Percentiles rank a stretch among this genome's conserved stretches.
Conservation (phyloP, 2,113 vertebrate species). For the Tiliqua scincoides region DNA sequence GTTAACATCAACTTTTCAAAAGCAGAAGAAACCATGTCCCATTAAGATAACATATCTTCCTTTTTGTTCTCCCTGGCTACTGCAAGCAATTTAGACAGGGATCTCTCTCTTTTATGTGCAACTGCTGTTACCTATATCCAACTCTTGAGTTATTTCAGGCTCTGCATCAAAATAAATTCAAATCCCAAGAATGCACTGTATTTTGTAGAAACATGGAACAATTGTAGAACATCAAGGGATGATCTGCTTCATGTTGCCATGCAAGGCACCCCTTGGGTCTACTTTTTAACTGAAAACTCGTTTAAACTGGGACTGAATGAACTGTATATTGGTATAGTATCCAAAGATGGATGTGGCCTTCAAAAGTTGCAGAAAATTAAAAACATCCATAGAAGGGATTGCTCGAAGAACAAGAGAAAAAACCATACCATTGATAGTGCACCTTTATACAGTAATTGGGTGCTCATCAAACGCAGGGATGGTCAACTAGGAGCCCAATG, state of each 20-base stretch:
- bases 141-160: constrained; percentile 18
- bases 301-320: constrained; percentile 9
- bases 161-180: constrained; percentile 17
- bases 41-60: constrained; percentile 33
- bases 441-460: neutral
- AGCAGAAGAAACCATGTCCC: constrained; percentile 25
- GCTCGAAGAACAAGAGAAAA: neutral
- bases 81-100: constrained; percentile 34
- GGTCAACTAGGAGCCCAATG: neutral
- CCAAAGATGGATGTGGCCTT: neutral
- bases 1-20: neutral
- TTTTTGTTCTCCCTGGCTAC: constrained; percentile 25
- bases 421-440: neutral
- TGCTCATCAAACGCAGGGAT: neutral
- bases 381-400: neutral
- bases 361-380: constrained; percentile 10
- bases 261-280: constrained; percentile 11
- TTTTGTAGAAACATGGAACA: constrained; percentile 9
- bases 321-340: neutral
- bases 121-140: constrained; percentile 33
- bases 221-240: constrained; percentile 21
- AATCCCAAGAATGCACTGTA: neutral
- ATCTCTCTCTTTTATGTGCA: constrained; percentile 29
- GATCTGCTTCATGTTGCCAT: neutral
- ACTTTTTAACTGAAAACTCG: constrained; percentile 1